These are phyloP conservation scores for Thomomys bottae DNA, from an alignment of 2,113 vertebrate genomes.

Conservation along the genomic window DNA sequence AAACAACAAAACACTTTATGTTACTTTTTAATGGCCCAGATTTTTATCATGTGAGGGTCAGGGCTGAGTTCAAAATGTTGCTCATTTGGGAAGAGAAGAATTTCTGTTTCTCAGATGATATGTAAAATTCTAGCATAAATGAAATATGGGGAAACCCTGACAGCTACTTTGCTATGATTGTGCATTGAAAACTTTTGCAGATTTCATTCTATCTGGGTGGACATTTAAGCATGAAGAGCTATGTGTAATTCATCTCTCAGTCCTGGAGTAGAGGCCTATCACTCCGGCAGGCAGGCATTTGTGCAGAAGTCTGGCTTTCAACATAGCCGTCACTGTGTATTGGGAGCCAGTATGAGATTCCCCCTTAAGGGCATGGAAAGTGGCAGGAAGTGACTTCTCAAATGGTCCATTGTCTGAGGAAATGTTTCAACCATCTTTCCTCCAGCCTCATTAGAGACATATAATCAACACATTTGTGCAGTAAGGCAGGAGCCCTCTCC, in stretches of 20 bases:
- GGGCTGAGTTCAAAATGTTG: constrained; percentile 77
- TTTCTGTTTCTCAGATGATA: constrained; percentile 73
- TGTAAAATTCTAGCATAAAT: constrained; percentile 60
- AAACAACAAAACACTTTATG: constrained; percentile 77
- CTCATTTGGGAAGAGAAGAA: constrained; percentile 73
- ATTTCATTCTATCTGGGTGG: constrained; percentile 37
- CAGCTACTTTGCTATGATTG: constrained; percentile 33
- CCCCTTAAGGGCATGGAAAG: constrained; percentile 70
- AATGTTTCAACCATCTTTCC: constrained; percentile 56
- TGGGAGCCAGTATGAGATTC: constrained; percentile 37
- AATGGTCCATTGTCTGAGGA: constrained; percentile 72
- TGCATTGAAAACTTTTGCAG: constrained; percentile 45
- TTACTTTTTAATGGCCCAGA: constrained; percentile 71
- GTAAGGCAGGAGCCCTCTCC: not conserved
- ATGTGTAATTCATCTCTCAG: constrained; percentile 70
- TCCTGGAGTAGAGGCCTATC: constrained; percentile 19
- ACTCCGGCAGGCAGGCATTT: constrained; percentile 60
- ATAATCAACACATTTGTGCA: constrained; percentile 67
- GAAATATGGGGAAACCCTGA: constrained; percentile 45
- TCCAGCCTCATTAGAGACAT: constrained; percentile 39
- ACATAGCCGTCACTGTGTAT: constrained; percentile 68
- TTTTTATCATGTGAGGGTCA: constrained; percentile 79
- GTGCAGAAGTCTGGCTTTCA: constrained; percentile 60
- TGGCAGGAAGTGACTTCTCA: constrained; percentile 77
- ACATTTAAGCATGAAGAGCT: constrained; percentile 59